Evolutionary conservation across 2,888 invertebrate genomes (phyloP).

Genomic region (Patella depressa): DNA sequence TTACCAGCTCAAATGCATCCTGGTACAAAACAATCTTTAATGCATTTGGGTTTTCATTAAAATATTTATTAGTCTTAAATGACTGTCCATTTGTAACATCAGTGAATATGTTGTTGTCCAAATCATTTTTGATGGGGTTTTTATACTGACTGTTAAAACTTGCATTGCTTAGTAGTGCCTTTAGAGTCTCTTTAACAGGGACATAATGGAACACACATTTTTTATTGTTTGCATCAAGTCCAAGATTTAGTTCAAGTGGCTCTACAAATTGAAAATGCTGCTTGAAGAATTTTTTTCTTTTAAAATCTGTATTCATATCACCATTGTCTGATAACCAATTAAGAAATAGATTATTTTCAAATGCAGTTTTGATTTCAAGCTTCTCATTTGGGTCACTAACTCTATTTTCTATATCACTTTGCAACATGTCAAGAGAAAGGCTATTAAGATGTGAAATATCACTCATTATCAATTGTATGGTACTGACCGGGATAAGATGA

Average conservation of each 20-base stretch:
- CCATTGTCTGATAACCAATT: background rate
- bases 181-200: background rate
- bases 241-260: background rate
- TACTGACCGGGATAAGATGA: background rate
- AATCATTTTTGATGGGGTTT: background rate
- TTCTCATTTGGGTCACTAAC: background rate
- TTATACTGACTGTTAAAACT: background rate
- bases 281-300: conserved; percentile 1
- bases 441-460: conserved; percentile 1
- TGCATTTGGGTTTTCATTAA: background rate
- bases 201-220: conserved; percentile 3
- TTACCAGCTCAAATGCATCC: conserved; percentile 2
- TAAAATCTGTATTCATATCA: background rate
- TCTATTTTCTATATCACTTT: background rate
- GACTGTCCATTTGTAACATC: conserved; percentile 1
- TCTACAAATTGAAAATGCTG: background rate
- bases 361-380: background rate
- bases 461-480: background rate
- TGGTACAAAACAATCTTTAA: conserved; percentile 2
- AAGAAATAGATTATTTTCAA: background rate
- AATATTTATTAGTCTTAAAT: conserved; percentile 6
- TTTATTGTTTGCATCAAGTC: background rate
- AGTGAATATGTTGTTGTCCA: background rate
- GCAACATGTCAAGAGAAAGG: background rate
- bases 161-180: background rate